A percentile compares a stretch with the other conserved stretches of the same genome.
These are phyloP conservation scores for Athalia cordata DNA, from an alignment of 2,888 invertebrate species.

Conservation along the genomic window DNA sequence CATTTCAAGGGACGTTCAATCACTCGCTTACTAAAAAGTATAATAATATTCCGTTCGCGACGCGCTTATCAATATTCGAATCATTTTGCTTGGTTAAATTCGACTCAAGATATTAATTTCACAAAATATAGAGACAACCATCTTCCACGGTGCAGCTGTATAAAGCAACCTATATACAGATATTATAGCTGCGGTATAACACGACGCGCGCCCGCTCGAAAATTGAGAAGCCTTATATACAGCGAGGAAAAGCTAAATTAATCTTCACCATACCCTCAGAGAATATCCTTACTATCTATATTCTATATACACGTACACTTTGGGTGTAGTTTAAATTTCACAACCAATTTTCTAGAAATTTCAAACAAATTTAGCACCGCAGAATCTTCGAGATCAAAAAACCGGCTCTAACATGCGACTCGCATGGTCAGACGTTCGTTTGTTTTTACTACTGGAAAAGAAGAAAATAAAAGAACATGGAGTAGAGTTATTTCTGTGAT, in stretches of 20 bases:
- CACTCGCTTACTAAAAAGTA: slow-evolving; percentile 9
- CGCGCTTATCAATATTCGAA: slow-evolving; percentile 60
- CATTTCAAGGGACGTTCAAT: slow-evolving; percentile 19
- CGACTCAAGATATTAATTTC: slow-evolving; percentile 61
- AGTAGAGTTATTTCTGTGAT: too few species aligned
- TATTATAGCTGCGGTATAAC: neutral
- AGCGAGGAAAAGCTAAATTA: slow-evolving; percentile 12
- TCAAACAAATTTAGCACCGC: too few species aligned
- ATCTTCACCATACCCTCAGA: neutral
- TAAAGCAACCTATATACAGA: too few species aligned
- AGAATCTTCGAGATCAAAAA: too few species aligned
- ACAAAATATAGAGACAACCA: slow-evolving; percentile 43
- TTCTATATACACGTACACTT: too few species aligned
- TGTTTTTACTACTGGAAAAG: too few species aligned
- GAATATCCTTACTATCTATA: too few species aligned
- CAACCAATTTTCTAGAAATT: too few species aligned
- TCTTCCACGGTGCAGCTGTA: neutral
- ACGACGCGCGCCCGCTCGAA: neutral
- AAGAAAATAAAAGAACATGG: too few species aligned
- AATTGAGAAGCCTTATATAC: slow-evolving; percentile 22
- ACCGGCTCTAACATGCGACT: too few species aligned
- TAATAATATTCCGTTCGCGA: neutral
- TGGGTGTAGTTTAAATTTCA: too few species aligned
- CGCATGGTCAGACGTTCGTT: too few species aligned
- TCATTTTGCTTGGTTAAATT: slow-evolving; percentile 54